Evolutionary conservation across 2,888 invertebrate genomes (phyloP).

Genomic region (Horisme vitalbata): DNA sequence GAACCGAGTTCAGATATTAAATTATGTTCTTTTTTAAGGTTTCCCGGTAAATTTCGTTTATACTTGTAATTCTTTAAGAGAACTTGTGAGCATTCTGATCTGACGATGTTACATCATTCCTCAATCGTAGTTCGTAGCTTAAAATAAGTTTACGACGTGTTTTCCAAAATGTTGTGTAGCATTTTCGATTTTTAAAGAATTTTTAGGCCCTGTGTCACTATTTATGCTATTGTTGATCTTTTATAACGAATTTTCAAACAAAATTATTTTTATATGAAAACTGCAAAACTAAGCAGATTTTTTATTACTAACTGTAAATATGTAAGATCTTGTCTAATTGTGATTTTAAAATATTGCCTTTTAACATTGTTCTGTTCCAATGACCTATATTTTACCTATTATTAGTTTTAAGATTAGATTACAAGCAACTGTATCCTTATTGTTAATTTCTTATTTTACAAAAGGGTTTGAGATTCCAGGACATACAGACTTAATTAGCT

Average conservation of each 20-base stretch:
- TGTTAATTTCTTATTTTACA: slow-evolving; percentile 25
- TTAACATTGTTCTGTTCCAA: slow-evolving; percentile 28
- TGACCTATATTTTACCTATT: slow-evolving; percentile 28
- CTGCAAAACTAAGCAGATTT: slow-evolving; percentile 20
- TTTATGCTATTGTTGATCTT: slow-evolving; percentile 26
- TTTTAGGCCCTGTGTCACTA: slow-evolving; percentile 16
- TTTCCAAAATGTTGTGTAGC: slow-evolving; percentile 13
- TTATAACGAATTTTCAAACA: slow-evolving; percentile 26
- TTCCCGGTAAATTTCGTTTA: slow-evolving; percentile 1
- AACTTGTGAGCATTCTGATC: slow-evolving; percentile 8
- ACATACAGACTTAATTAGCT: slow-evolving; percentile 36
- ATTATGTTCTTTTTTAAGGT: too few relatives aligned
- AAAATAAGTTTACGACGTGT: slow-evolving; percentile 12
- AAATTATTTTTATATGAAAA: slow-evolving; percentile 25
- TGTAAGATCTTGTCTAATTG: slow-evolving; percentile 62
- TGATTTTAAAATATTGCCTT: slow-evolving; percentile 51
- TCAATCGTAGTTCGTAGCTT: slow-evolving; percentile 9
- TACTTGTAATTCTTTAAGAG: neutral
- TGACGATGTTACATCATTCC: slow-evolving; percentile 12
- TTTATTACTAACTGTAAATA: slow-evolving; percentile 54
- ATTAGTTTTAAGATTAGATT: slow-evolving; percentile 25
- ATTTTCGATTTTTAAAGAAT: slow-evolving; percentile 19
- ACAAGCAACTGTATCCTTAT: slow-evolving; percentile 20
- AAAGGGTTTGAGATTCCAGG: slow-evolving; percentile 32
- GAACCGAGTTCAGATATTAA: neutral